Base-by-base conservation (phyloP, 1,140 invertebrate genomes). In the Hydropsyche tenuis region DNA sequence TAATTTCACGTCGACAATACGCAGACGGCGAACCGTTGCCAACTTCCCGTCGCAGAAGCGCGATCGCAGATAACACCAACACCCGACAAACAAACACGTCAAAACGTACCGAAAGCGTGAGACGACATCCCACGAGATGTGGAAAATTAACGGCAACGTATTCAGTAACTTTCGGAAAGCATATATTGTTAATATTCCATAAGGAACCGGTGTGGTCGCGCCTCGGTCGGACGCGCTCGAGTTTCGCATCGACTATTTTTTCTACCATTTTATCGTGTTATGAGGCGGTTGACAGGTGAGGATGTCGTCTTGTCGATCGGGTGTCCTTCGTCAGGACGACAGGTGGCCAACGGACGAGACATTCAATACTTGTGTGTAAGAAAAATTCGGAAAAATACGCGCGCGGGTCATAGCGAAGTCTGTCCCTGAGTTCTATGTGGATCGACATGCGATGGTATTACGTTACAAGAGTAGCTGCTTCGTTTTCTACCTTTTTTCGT, bases 311-410 rank as follows among this genome's bases (percentile, higher is more conserved):
- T 18, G 7, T 6, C 23, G 14, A 45, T 48, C 42, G n/a, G 56
- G 56, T 60, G 65, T 48, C 65, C 65, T 68, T 68, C 65, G 65
- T 68, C 65, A 68, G 23, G 37, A 43, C 65, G 65, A 68, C 65
- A 68, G 65, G 65, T 68, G 65, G 65, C 43, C 42, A 68, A 68
- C 45, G 65, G 65, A 18, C 37, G 45, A 43, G 65, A 68, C 5
- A 68, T 68, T 68, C 65, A 68, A 68, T 68, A 43, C 65, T 37
- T 62, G 30, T 37, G 23, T 20, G 56, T 60, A 20, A 25, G 56
- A 60, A 60, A 60, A 60, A 60, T 60, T 60, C 23, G 56, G 56
- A 60, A 60, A 60, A 23, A 23, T 14, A 23, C 22, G 3, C 3
- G 30, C 30, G 30, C 30, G 9, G 30, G n/a, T n/a, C n/a, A n/a